These are phyloP conservation scores for Poeciliopsis occidentalis DNA, from an alignment of 2,113 vertebrate genomes.

Conservation along the genomic window DNA sequence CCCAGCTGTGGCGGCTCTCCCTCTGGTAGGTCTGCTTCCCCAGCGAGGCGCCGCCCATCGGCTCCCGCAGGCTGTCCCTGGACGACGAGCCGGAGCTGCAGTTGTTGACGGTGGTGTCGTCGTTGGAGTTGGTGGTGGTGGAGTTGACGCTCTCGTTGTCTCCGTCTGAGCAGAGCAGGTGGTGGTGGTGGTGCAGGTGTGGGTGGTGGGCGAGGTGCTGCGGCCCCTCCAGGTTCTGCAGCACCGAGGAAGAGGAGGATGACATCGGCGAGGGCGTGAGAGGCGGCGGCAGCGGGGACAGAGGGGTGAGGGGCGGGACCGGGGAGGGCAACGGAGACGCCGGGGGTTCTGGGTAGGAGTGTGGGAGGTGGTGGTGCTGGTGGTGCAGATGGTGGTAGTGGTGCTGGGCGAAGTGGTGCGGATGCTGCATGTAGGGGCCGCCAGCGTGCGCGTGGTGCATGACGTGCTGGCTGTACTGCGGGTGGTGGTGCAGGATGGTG, in stretches of 20 bases:
- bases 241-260: conserved; percentile 69
- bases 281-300: conserved; percentile 73
- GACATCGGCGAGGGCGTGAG: conserved; percentile 78
- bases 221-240: conserved; percentile 68
- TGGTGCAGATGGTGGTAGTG: conserved; percentile 81
- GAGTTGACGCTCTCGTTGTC: conserved; percentile 92
- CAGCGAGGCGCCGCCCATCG: conserved; percentile 69
- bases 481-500: conserved; percentile 72
- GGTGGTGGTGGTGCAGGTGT: conserved; percentile 65
- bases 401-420: conserved; percentile 74
- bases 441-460: conserved; percentile 52
- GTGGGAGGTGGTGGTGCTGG: conserved; percentile 75
- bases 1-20: conserved; percentile 91
- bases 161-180: conserved; percentile 84
- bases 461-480: conserved; percentile 70
- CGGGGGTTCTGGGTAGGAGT: conserved; percentile 77
- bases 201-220: conserved; percentile 51
- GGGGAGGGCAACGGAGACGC: conserved; percentile 67
- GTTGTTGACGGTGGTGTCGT: conserved; percentile 87
- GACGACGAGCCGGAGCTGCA: conserved; percentile 93
- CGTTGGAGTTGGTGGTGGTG: conserved; percentile 91
- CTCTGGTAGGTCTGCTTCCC: conserved; percentile 91
- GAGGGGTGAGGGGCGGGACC: conserved; percentile 61
- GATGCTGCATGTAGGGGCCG: conserved; percentile 67
- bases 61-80: conserved; percentile 88